Evolutionary conservation across 2,113 vertebrate genomes (phyloP).

Genomic region (Brachyhypopomus gauderio): DNA sequence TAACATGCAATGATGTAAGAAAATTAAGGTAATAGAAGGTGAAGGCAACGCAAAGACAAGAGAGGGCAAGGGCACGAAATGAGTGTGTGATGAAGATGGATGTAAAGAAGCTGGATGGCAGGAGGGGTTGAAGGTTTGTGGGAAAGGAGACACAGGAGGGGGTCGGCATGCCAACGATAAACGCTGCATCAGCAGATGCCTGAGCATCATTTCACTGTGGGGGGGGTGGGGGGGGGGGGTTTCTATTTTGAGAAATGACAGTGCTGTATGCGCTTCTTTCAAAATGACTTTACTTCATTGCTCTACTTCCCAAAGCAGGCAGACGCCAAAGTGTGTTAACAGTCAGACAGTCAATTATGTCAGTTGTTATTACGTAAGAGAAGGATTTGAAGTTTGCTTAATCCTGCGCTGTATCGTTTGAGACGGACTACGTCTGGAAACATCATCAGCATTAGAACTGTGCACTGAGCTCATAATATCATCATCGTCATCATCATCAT

Average conservation of each 20-base stretch:
- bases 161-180: background rate
- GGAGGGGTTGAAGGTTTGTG: background rate
- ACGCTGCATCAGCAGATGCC: background rate
- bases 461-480: too few species aligned
- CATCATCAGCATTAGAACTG: background rate
- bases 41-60: background rate
- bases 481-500: too few species aligned
- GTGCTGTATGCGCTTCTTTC: conserved; percentile 55
- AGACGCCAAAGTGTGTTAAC: conserved; percentile 46
- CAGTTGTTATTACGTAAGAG: conserved; percentile 62
- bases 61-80: background rate
- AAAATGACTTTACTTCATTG: conserved; percentile 57
- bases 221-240: conserved; percentile 44
- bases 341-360: conserved; percentile 53
- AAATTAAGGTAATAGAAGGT: too few species aligned
- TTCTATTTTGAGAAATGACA: conserved; percentile 57
- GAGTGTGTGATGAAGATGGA: background rate
- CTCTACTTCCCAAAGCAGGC: conserved; percentile 46
- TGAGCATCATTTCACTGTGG: conserved; percentile 24
- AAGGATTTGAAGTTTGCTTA: conserved; percentile 32
- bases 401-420: conserved; percentile 6
- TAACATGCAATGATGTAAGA: background rate
- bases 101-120: background rate
- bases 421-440: background rate
- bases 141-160: background rate